phyloP scores from a whole-genome alignment of 2,113 vertebrate genomes.

The Microcebus murinus region DNA sequence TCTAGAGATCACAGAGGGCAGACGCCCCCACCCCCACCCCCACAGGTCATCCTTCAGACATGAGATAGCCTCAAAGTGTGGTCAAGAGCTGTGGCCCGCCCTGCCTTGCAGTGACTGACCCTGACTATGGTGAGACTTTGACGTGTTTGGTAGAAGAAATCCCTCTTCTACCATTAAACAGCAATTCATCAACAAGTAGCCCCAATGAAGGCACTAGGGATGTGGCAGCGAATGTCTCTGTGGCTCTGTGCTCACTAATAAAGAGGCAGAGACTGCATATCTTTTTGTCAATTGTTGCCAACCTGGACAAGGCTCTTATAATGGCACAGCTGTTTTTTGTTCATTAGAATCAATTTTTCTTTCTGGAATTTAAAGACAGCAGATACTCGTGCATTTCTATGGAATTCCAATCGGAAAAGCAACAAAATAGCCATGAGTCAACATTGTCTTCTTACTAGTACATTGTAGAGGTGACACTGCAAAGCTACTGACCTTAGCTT shows the following conservation, averaged over 20 bases:
- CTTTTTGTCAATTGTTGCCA: background rate
- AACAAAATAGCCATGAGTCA: rapidly evolving
- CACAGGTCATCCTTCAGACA: background rate
- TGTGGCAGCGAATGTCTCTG: rapidly evolving
- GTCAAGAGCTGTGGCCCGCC: rapidly evolving
- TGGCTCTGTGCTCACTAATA: rapidly evolving
- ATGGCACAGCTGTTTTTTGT: background rate
- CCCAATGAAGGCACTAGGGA: background rate
- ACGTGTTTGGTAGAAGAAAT: background rate
- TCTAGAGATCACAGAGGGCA: too few species aligned
- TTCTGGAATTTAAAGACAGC: background rate
- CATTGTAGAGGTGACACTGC: rapidly evolving
- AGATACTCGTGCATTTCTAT: too few species aligned
- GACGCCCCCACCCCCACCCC: rapidly evolving
- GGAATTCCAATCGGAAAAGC: background rate
- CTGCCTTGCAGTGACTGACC: rapidly evolving
- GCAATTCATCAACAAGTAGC: background rate
- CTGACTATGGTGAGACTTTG: rapidly evolving
- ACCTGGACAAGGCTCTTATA: background rate
- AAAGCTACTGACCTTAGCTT: constrained; percentile 79
- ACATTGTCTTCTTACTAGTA: rapidly evolving
- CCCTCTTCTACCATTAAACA: rapidly evolving
- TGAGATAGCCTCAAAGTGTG: rapidly evolving
- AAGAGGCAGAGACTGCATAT: rapidly evolving
- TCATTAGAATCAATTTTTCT: background rate